Evolutionary conservation across 2,113 vertebrate species (phyloP), one percentile per base, ranked within the genome.

Genomic region (Chionomys nivalis): DNA sequence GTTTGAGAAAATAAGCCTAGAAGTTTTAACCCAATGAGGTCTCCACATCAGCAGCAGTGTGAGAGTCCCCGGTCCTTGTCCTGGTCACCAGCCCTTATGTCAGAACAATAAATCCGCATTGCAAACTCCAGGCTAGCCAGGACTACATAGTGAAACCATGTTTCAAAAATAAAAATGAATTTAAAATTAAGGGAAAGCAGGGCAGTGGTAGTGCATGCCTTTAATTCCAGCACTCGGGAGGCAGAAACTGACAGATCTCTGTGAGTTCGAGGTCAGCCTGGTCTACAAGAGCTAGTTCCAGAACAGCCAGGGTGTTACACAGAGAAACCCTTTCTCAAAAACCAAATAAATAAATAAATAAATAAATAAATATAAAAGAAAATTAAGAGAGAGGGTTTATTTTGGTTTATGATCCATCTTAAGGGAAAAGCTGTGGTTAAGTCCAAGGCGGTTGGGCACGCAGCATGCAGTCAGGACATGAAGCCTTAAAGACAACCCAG

Each of bases 1-100:
- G 13, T 72, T 87, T 72, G 47, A 28, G 23, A 68, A 68, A 68
- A 68, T 12, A 36, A 68, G 63, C 42, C 28, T 4, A 49, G 26
- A 58, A 4, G 17, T 24, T 68, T 87, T 68, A 52, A n/a, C 36
- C 85, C 21, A 52, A 3, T 24, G 44, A 68, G 33, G 47, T 72
- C 66, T 47, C 4, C 6, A n/a, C 36, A 49, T 31, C 21, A 52
- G 21, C 23, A 16, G 8, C 0, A 9, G 14, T 1, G 2, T 4
- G 42, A 81, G 6, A 3, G 10, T 28, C 14, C 47, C 26, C 3
- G 16, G 1, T 13, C 44, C 31, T 26, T 5, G 21, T 39, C 61
- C 52, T 89, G 47, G 39, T 13, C 14, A 13, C 39, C 49, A 65
- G 19, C 44, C 39, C 24, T 5, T 3, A 28, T 2, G 10, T 70